A percentile compares a stretch with the other conserved stretches of the same genome.
Evolutionary conservation across 2,113 vertebrate species (phyloP).

Genomic region (Heliornis fulica): DNA sequence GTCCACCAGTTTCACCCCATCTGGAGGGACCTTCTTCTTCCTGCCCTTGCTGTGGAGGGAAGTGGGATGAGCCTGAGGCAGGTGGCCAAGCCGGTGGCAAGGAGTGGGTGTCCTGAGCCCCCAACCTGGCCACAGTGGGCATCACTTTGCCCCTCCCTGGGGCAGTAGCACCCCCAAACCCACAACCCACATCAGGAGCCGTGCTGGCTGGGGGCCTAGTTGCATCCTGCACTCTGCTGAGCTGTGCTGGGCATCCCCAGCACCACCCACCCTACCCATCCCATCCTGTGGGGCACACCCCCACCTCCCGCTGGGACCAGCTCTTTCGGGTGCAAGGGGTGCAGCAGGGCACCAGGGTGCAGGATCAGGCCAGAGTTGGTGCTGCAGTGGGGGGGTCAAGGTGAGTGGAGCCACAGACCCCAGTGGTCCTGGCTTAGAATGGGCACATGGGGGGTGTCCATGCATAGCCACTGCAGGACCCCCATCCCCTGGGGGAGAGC

Average conservation of each 20-base stretch:
- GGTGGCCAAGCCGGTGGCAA: background rate
- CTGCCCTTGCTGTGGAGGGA: slow-evolving; percentile 49
- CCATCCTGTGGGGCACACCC: background rate
- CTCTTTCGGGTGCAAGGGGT: background rate
- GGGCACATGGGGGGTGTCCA: background rate
- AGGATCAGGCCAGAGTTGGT: background rate
- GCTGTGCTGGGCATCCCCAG: background rate
- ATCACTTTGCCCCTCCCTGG: accelerated
- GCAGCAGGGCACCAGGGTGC: background rate
- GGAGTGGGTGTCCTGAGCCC: background rate
- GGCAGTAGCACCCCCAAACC: background rate
- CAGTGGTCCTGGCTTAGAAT: accelerated
- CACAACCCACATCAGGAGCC: background rate
- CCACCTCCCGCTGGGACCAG: background rate
- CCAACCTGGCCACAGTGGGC: accelerated
- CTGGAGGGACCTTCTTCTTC: background rate
- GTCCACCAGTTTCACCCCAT: background rate
- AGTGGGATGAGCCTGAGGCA: background rate
- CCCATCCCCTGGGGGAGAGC: accelerated
- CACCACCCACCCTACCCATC: too few species aligned
- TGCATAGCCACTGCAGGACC: accelerated
- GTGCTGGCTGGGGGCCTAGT: accelerated
- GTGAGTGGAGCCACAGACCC: background rate
- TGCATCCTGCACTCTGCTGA: background rate
- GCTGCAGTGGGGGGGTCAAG: too few species aligned